Evolutionary conservation across 2,888 invertebrate genomes (phyloP).

Genomic region (Megastigmus dorsalis): DNA sequence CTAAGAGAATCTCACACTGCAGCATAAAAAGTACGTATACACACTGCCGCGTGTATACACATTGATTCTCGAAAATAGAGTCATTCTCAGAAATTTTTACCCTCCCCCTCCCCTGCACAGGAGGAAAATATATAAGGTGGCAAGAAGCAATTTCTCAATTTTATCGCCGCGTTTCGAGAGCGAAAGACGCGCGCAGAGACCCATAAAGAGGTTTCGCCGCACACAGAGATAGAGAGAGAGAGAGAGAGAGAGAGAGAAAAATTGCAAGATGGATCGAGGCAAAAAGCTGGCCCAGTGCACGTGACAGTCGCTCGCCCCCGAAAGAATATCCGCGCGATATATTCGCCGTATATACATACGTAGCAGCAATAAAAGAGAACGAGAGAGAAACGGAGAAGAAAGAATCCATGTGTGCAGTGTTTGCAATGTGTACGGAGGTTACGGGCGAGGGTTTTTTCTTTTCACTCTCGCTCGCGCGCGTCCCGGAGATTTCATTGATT

Average conservation of each 20-base stretch:
- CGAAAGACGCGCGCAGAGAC: not conserved
- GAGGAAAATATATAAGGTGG: not conserved
- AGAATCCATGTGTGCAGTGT: too few species aligned
- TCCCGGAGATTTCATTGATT: slow-evolving; percentile 32
- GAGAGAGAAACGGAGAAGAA: not conserved
- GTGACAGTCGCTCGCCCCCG: not conserved
- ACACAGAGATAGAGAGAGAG: not conserved
- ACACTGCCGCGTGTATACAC: too few species aligned
- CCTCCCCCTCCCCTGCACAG: not conserved
- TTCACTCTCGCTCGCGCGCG: not conserved
- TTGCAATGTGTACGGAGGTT: not conserved
- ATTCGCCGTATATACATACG: not conserved
- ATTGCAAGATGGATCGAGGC: not conserved
- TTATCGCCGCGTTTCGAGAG: not conserved
- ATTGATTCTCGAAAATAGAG: too few species aligned
- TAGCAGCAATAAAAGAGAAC: not conserved
- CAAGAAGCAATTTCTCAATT: too few species aligned
- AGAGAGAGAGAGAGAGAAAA: not conserved
- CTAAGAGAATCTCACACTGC: too few species aligned
- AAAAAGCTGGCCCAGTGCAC: slow-evolving; percentile 15
- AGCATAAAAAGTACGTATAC: too few species aligned
- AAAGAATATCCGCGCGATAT: not conserved
- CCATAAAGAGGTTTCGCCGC: not conserved
- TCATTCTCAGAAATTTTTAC: too few species aligned
- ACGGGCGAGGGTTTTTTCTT: not conserved